Evolutionary conservation across 2,888 invertebrate genomes (phyloP), one percentile per base, ranked within the genome.

Genomic region (Syrphus vitripennis): DNA sequence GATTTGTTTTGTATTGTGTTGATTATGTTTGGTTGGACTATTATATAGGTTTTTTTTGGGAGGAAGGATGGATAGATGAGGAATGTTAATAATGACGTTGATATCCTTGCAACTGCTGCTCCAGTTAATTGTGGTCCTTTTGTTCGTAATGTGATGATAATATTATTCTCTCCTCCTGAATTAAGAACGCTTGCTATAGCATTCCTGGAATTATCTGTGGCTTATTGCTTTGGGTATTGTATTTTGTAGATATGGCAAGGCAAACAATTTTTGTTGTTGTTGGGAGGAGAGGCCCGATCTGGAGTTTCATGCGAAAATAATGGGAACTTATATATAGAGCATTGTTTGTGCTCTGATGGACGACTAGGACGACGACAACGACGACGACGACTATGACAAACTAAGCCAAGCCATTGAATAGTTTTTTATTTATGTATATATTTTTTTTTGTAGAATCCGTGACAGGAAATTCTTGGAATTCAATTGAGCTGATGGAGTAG

Each of bases 71-170:
- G 2, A n/a, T 12, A 37, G 48, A 7, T 53, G 34, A 63, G 50
- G 61, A 57, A 71, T 76, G 76, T 42, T 26, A 67, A 80, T 80
- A 76, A 76, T 80, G 76, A 83, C 61, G 61, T 61, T 65, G 65
- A 50, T 65, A 80, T 84, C 76, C 80, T 72, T 76, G 59, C 84
- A 71, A 75, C 65, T 74, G 40, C 74, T 67, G 37, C 75, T 72
- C 76, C 76, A 81, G 76, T 84, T 81, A 84, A 84, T 84, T 84
- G 81, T 61, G 81, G 76, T 72, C 53, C 84, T 67, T 80, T 84
- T 84, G 84, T 80, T 67, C 76, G 76, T 72, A 72, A 72, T 80
- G 71, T 69, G 84, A 81, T 81, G 76, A 84, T 84, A 77, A 81
- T 81, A 37, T 69, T 69, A 76, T 72, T 69, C 61, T 53, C 34